A percentile compares a stretch with the other conserved stretches of the same genome.
Conservation (phyloP, 1,140 invertebrate species). For the Aphelinus certus region DNA sequence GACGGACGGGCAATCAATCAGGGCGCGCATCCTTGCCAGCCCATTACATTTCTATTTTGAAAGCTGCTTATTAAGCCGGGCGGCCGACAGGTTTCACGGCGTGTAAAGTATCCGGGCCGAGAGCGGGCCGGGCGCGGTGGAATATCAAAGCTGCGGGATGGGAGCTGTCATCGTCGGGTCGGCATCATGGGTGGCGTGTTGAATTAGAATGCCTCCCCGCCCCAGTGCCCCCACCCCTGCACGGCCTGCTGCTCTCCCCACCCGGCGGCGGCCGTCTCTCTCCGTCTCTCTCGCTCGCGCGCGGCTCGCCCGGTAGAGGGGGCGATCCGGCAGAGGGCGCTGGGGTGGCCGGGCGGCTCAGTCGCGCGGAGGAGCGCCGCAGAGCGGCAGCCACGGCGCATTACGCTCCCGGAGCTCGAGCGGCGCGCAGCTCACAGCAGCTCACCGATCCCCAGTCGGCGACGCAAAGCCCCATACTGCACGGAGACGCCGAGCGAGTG, state of each 20-base stretch:
- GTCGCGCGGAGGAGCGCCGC: neutral
- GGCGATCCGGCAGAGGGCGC: neutral
- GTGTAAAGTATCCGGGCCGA: conserved; percentile 66
- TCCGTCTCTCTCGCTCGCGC: no score
- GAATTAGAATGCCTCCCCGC: conserved; percentile 67
- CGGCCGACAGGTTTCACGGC: conserved; percentile 66
- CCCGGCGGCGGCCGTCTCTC: conserved; percentile 61
- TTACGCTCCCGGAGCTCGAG: conserved; percentile 57
- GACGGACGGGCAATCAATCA: conserved; percentile 66
- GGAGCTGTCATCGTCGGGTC: conserved; percentile 72
- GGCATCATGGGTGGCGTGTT: conserved; percentile 75
- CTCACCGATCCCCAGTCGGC: conserved; percentile 5
- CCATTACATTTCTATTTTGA: conserved; percentile 69
- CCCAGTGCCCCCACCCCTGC: conserved; percentile 46
- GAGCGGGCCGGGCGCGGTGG: conserved; percentile 62
- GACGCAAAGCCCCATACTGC: neutral
- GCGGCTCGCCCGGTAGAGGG: neutral
- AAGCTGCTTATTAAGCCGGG: conserved; percentile 64
- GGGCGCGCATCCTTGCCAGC: conserved; percentile 38
- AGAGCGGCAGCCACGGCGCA: neutral
- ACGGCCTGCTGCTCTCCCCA: conserved; percentile 58
- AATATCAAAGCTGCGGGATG: conserved; percentile 70
- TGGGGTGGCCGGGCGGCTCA: neutral
- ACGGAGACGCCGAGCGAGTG: conserved; percentile 3
- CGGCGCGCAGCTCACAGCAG: conserved; percentile 39